Conservation (phyloP, 1,140 invertebrate genomes). For the Anthonomus grandis region DNA sequence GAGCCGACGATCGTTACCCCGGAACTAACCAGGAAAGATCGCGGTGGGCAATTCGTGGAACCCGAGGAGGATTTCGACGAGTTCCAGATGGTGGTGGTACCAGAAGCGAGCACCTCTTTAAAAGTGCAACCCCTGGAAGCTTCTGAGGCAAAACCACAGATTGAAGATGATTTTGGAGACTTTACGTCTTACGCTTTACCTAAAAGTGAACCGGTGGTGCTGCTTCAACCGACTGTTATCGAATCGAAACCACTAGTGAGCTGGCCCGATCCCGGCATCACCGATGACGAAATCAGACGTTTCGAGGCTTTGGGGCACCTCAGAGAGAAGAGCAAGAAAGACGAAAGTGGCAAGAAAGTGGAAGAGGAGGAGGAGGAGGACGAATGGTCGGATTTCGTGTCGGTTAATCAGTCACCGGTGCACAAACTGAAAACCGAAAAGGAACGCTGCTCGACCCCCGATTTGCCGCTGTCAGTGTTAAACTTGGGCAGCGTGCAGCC, state of each 20-base stretch:
- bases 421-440: slow-evolving; percentile 28
- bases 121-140: slow-evolving; percentile 15
- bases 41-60: slow-evolving; percentile 14
- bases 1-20: slow-evolving; percentile 42
- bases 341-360: not conserved
- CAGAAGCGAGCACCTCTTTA: slow-evolving; percentile 12
- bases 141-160: slow-evolving; percentile 3
- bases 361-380: slow-evolving; percentile 35
- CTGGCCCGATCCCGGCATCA: slow-evolving; percentile 63
- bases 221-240: slow-evolving; percentile 6
- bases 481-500: slow-evolving; percentile 42
- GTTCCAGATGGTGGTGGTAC: slow-evolving; percentile 37
- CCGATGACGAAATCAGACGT: slow-evolving; percentile 58
- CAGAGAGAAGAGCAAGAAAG: slow-evolving; percentile 21
- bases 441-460: slow-evolving; percentile 37
- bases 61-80: slow-evolving; percentile 39
- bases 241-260: slow-evolving; percentile 49
- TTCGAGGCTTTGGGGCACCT: slow-evolving; percentile 30
- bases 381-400: slow-evolving; percentile 48
- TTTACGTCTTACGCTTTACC: slow-evolving; percentile 31
- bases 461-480: slow-evolving; percentile 43
- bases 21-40: slow-evolving; percentile 33
- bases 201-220: slow-evolving; percentile 27
- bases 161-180: slow-evolving; percentile 43
- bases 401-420: slow-evolving; percentile 28